Conservation (phyloP, 2,888 invertebrate genomes). For the Hydrotaea diabolus region DNA sequence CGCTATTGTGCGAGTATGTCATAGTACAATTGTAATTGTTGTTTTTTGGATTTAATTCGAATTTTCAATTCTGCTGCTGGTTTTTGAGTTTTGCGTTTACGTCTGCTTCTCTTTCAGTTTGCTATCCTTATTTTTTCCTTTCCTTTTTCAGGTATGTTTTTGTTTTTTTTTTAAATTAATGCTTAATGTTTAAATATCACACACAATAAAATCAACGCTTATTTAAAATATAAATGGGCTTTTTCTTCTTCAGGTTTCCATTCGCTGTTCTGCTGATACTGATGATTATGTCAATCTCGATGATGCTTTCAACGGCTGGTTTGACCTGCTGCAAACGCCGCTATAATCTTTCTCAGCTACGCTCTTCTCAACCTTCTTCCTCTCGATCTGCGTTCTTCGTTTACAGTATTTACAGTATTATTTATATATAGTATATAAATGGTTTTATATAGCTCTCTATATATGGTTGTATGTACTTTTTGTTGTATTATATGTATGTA, state of each 20-base stretch:
- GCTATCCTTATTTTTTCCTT: constrained; percentile 71
- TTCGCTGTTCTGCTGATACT: constrained; percentile 52
- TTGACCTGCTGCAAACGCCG: constrained; percentile 22
- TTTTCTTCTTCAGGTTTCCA: constrained; percentile 56
- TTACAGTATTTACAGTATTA: constrained; percentile 70
- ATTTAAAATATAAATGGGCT: constrained; percentile 68
- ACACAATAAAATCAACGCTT: constrained; percentile 80
- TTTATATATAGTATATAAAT: constrained; percentile 69
- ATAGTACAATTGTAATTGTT: constrained; percentile 73
- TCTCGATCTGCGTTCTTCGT: constrained; percentile 71
- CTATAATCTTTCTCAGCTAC: constrained; percentile 29
- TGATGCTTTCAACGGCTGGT: constrained; percentile 26
- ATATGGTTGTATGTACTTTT: constrained; percentile 68
- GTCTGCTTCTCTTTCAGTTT: constrained; percentile 52
- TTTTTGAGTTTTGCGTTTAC: constrained; percentile 51
- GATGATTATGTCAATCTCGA: constrained; percentile 34
- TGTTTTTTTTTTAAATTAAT: constrained; percentile 77
- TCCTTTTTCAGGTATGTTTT: too few species aligned
- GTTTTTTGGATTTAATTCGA: constrained; percentile 35
- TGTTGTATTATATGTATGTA: constrained; percentile 67
- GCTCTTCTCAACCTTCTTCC: constrained; percentile 50
- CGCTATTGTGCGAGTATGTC: constrained; percentile 81
- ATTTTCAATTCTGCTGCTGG: constrained; percentile 55
- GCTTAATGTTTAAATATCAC: constrained; percentile 80
- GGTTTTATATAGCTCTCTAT: constrained; percentile 73